Percentiles rank a stretch among this genome's conserved stretches.
Evolutionary conservation across 2,113 vertebrate species (phyloP).

Genomic region (Trichechus manatus): DNA sequence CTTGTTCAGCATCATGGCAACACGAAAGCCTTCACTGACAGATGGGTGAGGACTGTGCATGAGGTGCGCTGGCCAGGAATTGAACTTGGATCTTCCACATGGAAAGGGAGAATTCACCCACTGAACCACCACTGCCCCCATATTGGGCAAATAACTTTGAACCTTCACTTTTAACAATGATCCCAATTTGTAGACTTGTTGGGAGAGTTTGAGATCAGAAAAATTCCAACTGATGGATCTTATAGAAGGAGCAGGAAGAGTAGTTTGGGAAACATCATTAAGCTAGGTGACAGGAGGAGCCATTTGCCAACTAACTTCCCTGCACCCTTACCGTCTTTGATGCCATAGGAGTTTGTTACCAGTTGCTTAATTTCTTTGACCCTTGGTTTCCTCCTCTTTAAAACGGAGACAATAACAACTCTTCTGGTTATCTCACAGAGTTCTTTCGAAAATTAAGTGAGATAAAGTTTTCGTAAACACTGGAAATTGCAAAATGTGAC

Average conservation of each 20-base stretch:
- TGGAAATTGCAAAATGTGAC: background rate
- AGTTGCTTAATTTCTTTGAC: conserved; percentile 36
- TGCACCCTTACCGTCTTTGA: background rate
- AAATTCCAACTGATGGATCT: background rate
- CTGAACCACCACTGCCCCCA: background rate
- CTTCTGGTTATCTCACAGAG: conserved; percentile 40
- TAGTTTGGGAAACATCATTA: background rate
- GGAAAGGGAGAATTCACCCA: background rate
- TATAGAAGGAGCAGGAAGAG: conserved; percentile 28
- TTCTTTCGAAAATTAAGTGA: conserved; percentile 54
- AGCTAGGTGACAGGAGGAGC: background rate
- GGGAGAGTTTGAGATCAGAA: conserved; percentile 38
- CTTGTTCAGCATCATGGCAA: background rate
- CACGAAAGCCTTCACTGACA: too few species aligned
- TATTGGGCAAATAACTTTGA: background rate
- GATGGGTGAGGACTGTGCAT: too few species aligned
- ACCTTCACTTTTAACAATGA: background rate
- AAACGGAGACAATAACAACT: background rate
- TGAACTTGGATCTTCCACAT: background rate
- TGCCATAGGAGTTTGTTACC: background rate
- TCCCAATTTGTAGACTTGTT: background rate
- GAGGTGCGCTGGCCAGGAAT: background rate
- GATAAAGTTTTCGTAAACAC: conserved; percentile 2
- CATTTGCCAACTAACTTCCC: background rate
- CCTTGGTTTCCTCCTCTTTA: background rate